Conservation (phyloP, 2,888 invertebrate species). For the Eupithecia dodoneata region DNA sequence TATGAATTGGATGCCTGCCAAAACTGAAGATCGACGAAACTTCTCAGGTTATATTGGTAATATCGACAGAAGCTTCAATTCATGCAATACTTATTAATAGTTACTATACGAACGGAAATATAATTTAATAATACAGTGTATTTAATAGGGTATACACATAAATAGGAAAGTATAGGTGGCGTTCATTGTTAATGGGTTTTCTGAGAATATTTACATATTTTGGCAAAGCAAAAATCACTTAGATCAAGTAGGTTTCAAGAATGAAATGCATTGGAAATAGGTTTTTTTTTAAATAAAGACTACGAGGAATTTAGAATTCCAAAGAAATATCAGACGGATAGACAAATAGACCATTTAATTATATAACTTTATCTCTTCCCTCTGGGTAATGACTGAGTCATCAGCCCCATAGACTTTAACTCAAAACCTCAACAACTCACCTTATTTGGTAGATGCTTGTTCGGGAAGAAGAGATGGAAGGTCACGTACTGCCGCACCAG, state of each 20-base stretch:
- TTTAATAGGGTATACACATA: background rate
- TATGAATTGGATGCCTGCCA: constrained; percentile 28
- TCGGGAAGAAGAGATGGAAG: constrained; percentile 95
- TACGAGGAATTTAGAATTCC: too few species aligned
- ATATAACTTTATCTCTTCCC: too few species aligned
- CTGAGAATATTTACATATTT: background rate
- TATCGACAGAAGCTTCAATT: constrained; percentile 13
- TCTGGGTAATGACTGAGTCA: too few species aligned
- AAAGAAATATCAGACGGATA: too few species aligned
- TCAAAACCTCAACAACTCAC: constrained; percentile 52
- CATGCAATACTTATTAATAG: background rate
- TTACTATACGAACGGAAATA: background rate
- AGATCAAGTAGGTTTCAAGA: background rate
- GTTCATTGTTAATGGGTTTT: background rate
- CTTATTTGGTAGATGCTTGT: constrained; percentile 90
- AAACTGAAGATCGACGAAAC: constrained; percentile 20
- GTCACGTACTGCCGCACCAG: constrained; percentile 91
- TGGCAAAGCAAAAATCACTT: background rate
- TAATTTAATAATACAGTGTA: background rate
- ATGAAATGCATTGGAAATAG: too few species aligned
- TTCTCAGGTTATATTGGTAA: constrained; percentile 20
- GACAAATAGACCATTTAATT: too few species aligned
- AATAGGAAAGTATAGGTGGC: background rate
- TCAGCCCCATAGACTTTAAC: background rate
- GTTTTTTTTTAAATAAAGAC: too few species aligned